Evolutionary conservation across 92 coral and sea anemone genomes (phyloP).

Genomic region (Palythoa heliodiscus): DNA sequence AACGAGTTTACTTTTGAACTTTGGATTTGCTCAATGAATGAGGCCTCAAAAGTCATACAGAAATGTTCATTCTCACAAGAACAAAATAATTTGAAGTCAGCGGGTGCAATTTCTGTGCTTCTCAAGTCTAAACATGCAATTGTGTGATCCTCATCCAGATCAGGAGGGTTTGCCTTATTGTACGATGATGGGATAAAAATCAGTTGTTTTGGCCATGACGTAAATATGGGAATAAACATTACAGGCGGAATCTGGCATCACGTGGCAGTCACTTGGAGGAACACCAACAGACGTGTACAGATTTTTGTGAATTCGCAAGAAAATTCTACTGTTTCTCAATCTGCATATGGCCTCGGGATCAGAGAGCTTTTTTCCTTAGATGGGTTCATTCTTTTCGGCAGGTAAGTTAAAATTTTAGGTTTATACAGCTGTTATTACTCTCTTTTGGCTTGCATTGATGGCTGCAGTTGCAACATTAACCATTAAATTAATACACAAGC

Average conservation of each 20-base stretch:
- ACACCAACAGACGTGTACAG: conserved; percentile 84
- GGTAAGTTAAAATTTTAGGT: conserved; percentile 19
- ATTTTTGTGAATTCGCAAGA: conserved; percentile 47
- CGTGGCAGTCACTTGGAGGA: conserved; percentile 89
- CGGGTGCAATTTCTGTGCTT: not conserved
- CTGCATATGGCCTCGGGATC: conserved; percentile 68
- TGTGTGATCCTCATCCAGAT: conserved; percentile 50
- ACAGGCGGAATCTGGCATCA: conserved; percentile 83
- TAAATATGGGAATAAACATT: conserved; percentile 65
- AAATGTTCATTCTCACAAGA: conserved; percentile 48
- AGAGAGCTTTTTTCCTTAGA: conserved; percentile 67
- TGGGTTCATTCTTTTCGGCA: conserved; percentile 74
- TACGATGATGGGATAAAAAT: conserved; percentile 66
- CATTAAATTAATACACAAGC: not conserved
- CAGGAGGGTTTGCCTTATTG: conserved; percentile 64
- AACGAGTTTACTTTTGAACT: conserved; percentile 87
- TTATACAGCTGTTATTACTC: no score
- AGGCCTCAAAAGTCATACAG: conserved; percentile 37
- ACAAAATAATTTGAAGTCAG: not conserved
- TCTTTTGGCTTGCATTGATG: no score
- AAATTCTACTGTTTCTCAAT: conserved; percentile 31
- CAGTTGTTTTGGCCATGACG: conserved; percentile 59
- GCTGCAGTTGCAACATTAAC: no score
- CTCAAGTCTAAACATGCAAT: conserved; percentile 53
- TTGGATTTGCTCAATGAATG: conserved; percentile 87